Evolutionary conservation across 2,797 vertebrate species (phyloP), one percentile per base, ranked within the genome.

Genomic region (Centropyge bicolor): DNA sequence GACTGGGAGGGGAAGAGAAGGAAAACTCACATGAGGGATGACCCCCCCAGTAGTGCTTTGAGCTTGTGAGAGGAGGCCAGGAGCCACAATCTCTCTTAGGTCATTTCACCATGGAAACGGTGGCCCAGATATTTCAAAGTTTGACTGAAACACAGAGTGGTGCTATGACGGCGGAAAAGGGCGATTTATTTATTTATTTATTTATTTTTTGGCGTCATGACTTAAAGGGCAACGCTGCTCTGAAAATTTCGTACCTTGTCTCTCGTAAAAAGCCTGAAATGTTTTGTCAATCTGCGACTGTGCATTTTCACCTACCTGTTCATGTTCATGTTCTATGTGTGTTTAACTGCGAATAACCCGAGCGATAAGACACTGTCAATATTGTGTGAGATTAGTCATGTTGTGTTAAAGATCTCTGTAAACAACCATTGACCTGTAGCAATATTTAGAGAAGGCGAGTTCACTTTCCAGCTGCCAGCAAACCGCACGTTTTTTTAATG

Each of bases 71-170:
- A 70, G 45, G 31, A 81, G 85, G 82, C 20, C 40, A 86, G 43
- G 56, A 78, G 62, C 71, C 16, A 62, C 36, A 11, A 46, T 65
- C 78, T 24, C 41, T 66, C 68, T 61, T 10, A 70, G 80, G 76
- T 76, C 24, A 35, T 68, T 86, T 83, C 56, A 62, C 60, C 20
- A 63, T 65, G 66, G 80, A 73, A 81, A 85, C 73, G 24, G 24
- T 82, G 72, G 45, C 67, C 84, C 74, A 85, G 79, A 89, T 89
- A 87, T 75, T 78, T 90, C 56, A 73, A 16, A 62, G 56, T 61
- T 62, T 59, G n/a, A 76, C 14, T 6, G 76, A 65, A 61, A 74
- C 38, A 65, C 9, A 57, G 48, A 59, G 49, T 41, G 57, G 48
- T 40, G 68, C 43, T 14, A 4, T 76, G 16, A 63, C 20, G 63